Base-by-base conservation (phyloP, 2,888 invertebrate species). In the Ecliptopera silaceata region DNA sequence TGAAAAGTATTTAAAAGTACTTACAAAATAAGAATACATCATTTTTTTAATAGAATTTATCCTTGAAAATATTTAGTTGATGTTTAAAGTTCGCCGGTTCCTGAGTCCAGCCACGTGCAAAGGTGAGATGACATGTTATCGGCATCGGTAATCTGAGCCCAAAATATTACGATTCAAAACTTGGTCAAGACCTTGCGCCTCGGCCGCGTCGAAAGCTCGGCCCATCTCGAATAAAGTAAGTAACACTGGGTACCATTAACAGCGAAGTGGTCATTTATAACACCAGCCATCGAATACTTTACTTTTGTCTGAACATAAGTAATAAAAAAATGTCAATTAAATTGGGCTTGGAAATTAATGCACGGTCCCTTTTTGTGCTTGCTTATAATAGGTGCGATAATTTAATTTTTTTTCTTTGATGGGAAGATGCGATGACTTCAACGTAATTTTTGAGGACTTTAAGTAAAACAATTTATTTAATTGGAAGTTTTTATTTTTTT, bases 131-230 rank as follows among this genome's bases (percentile, higher is more conserved):
- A 86, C 79, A 75, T 82, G 80, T 86, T 91, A 91, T 91, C 91
- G 74, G 79, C 69, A 70, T 66, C 73, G 80, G 91, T 91, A 91
- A 92, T 92, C 92, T 89, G 87, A 90, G 78, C 85, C 87, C 88
- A 86, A 91, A 91, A 90, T 91, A 91, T 91, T 91, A 91, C 88
- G 87, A 90, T 87, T 88, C 87, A 86, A 86, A 90, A 90, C 86
- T 90, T 90, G 88, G 89, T 85, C 87, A 88, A 84, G 84, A 84
- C 82, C 86, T 86, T 84, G 84, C 60, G 59, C 75, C 63, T 70
- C 71, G 65, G 63, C 62, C 68, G 64, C 73, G 72, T 74, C 71
- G 72, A 72, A 69, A 74, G 72, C 68, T 72, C 49, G 50, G 50
- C 36, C 64, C 75, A 78, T 82, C 82, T 82, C 81, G 79, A 82